Evolutionary conservation across 2,888 invertebrate species (phyloP).

Genomic region (Erynnis tages): DNA sequence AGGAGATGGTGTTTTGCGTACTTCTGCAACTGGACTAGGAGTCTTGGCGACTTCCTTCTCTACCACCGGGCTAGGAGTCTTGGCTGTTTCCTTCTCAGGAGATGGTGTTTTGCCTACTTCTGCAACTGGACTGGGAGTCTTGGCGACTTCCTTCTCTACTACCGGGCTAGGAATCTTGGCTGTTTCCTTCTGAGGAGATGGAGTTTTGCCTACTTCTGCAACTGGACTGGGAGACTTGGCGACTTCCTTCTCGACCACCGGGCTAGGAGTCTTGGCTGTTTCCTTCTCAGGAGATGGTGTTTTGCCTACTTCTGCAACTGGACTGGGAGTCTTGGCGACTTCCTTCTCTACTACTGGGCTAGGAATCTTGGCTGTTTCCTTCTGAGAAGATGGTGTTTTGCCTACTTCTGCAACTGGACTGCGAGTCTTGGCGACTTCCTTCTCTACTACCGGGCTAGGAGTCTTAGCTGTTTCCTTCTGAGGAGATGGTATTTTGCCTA

Average conservation of each 20-base stretch:
- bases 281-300: not conserved
- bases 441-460: not conserved
- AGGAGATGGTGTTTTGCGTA: too few relatives aligned
- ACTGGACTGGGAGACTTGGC: not conserved
- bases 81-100: not conserved
- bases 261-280: not conserved
- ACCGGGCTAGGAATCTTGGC: conserved; percentile 1
- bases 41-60: conserved; percentile 22
- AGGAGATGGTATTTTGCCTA: not conserved
- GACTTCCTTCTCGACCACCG: too few relatives aligned
- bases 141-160: not conserved
- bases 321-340: not conserved
- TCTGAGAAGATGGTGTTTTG: not conserved
- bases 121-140: not conserved
- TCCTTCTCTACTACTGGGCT: not conserved
- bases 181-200: not conserved
- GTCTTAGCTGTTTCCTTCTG: not conserved
- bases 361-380: not conserved
- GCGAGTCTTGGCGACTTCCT: not conserved
- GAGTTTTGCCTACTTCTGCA: not conserved
- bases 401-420: not conserved
- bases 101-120: not conserved
- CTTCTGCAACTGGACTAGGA: not conserved
- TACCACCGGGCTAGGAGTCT: not conserved
- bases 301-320: not conserved